Evolutionary conservation across 2,113 vertebrate genomes (phyloP), one percentile per base, ranked within the genome.

Genomic region (Columbina picui): DNA sequence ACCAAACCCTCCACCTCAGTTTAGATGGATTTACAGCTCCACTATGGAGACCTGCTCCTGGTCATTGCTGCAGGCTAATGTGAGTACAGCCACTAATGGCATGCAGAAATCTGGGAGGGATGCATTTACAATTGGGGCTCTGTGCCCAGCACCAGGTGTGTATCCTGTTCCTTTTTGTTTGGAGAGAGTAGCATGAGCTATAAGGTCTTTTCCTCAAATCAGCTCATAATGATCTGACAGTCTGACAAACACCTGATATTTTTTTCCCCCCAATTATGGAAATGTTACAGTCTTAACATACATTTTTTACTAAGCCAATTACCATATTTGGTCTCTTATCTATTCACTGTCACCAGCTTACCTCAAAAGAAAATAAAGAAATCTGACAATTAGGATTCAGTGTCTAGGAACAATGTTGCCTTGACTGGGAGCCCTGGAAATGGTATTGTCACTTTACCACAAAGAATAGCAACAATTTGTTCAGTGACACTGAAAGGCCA

Each of bases 401-500:
- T 59, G 56, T 64, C 91, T 90, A 43, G 17, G 38, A 91, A 88
- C 0, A 0, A 55, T 17, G 27, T 14, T 81, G 65, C 25, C 77
- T 84, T 91, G 56, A 71, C 56, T 60, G 34, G 93, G 38, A 81
- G 19, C 73, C 65, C 57, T 87, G 81, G 49, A 92, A 94, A 94
- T 50, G 41, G 43, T 36, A 57, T 61, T 87, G 78, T 87, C 81
- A 87, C 85, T 96, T 91, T 56, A 59, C 75, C 65, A 71, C 81
- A 85, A 87, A 89, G 64, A 89, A 83, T 39, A 90, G 81, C 70
- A 93, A 80, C 45, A 65, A 93, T 87, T 94, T 93, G 50, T 65
- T 85, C 87, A 93, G 89, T 65, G 82, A 84, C 87, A 77, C 82
- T 83, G 82, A 94, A 97, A 85, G 47, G 81, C 91, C 70, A 76